Evolutionary conservation across 2,113 vertebrate species (phyloP).

Genomic region (Sciurus niger): DNA sequence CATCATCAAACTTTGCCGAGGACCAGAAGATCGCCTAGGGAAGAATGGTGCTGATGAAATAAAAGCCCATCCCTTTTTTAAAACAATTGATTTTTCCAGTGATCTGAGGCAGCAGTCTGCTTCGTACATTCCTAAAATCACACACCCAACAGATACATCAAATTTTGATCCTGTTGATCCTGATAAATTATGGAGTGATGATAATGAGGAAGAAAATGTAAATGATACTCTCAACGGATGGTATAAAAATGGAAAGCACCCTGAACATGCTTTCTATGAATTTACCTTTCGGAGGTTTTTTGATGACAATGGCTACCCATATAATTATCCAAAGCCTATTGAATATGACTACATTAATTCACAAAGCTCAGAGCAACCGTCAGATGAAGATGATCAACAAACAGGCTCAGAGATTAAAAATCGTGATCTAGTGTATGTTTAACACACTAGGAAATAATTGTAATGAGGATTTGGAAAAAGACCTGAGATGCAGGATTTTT

Average conservation of each 20-base stretch:
- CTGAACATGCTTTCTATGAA: constrained; percentile 98
- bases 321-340: constrained; percentile 98
- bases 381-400: constrained; percentile 87
- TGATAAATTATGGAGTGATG: constrained; percentile 96
- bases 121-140: constrained; percentile 97
- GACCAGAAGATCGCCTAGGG: constrained; percentile 97
- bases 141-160: constrained; percentile 97
- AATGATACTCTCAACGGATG: constrained; percentile 96
- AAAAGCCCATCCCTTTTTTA: constrained; percentile 98
- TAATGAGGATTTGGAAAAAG: constrained; percentile 76
- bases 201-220: constrained; percentile 92
- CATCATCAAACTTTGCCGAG: constrained; percentile 96
- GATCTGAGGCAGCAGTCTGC: constrained; percentile 95
- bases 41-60: constrained; percentile 98
- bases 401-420: constrained; percentile 86
- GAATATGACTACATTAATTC: constrained; percentile 92
- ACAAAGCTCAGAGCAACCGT: constrained; percentile 89
- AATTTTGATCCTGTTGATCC: constrained; percentile 99
- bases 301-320: constrained; percentile 98
- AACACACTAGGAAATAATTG: constrained; percentile 79
- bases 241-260: constrained; percentile 98
- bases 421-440: constrained; percentile 96
- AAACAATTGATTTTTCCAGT: constrained; percentile 95
- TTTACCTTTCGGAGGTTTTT: constrained; percentile 99
- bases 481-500: constrained; percentile 73